Base-by-base conservation (phyloP, 2,797 vertebrate species). In the Delichon dasypus region DNA sequence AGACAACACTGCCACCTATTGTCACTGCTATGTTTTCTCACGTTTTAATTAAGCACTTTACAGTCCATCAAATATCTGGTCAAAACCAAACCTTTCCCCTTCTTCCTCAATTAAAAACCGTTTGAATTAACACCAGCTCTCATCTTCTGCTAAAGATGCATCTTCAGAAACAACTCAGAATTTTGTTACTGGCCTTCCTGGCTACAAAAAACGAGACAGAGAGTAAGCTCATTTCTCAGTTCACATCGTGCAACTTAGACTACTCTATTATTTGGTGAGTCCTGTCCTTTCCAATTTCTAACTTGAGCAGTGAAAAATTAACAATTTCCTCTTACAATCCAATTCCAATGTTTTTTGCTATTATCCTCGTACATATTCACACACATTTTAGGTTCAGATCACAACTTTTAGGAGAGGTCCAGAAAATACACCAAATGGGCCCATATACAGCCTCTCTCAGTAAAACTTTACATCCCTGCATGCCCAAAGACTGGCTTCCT, bases 1-100 rank as follows among this genome's bases (percentile, higher is more conserved):
- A 91, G 77, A 76, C 26, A 1, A 89, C 73, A 94, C 88, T 94
- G 95, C 96, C 96, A 97, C 45, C 97, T 97, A 93, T 17, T 90
- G 96, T 74, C 77, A 51, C 19, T 47, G 12, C 21, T 50, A 8
- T 4, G 8, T 4, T 89, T 54, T 68, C 44, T 84, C 60, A n/a
- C 16, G 42, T 94, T 67, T 68, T 50, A 66, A 22, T 47, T 60
- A 60, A 91, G 32, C 47, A 21, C 74, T 93, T 68, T 51, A 17
- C 18, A 72, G 30, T 13, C 38, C 12, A 16, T 71, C 22, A 54
- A 66, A 40, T 8, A 4, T 21, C 29, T 32, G 12, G 22, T 67
- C 26, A 70, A 75, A 91, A 68, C 3, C 20, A 86, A 54, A 67
- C 8, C 3, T 19, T 60, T 64, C 11, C 21, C 7, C 8, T 77